Evolutionary conservation across 2,888 invertebrate species (phyloP).

Genomic region (Himalopsyche japonica): DNA sequence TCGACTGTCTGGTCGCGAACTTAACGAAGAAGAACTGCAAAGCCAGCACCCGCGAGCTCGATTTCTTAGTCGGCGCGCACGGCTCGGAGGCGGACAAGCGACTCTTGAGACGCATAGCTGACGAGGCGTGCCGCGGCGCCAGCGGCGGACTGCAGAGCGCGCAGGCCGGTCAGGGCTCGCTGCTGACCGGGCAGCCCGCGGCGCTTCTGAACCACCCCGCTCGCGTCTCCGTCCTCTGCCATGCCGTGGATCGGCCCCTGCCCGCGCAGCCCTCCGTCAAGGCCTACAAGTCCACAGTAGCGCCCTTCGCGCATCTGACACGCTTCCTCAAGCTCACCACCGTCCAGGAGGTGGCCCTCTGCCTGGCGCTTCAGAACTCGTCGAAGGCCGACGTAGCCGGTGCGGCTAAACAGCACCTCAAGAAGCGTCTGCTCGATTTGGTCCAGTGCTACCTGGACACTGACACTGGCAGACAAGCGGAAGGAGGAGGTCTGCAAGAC

Average conservation of each 20-base stretch:
- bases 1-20: slow-evolving; percentile 94
- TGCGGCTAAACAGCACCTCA: slow-evolving; percentile 77
- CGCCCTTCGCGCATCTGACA: slow-evolving; percentile 82
- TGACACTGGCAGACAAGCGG: slow-evolving; percentile 68
- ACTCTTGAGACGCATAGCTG: slow-evolving; percentile 16
- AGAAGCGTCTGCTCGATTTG: slow-evolving; percentile 80
- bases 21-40: slow-evolving; percentile 95
- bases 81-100: slow-evolving; percentile 30
- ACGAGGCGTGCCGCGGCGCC: slow-evolving; percentile 44
- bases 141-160: slow-evolving; percentile 33
- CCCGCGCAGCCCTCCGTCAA: slow-evolving; percentile 19
- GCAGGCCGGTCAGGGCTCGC: slow-evolving; percentile 15
- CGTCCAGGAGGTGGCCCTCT: slow-evolving; percentile 90
- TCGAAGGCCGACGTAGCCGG: slow-evolving; percentile 73
- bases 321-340: slow-evolving; percentile 84
- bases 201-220: slow-evolving; percentile 32
- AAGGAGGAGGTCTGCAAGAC: slow-evolving; percentile 86
- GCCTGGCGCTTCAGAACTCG: slow-evolving; percentile 82
- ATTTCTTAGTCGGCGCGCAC: slow-evolving; percentile 43
- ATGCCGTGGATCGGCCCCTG: slow-evolving; percentile 26
- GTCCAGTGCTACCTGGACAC: slow-evolving; percentile 85
- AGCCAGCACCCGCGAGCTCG: slow-evolving; percentile 85
- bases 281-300: background rate
- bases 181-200: background rate
- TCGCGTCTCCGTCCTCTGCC: slow-evolving; percentile 24